Base-by-base conservation (phyloP, 2,113 vertebrate genomes). In the Hemichromis elongatus region DNA sequence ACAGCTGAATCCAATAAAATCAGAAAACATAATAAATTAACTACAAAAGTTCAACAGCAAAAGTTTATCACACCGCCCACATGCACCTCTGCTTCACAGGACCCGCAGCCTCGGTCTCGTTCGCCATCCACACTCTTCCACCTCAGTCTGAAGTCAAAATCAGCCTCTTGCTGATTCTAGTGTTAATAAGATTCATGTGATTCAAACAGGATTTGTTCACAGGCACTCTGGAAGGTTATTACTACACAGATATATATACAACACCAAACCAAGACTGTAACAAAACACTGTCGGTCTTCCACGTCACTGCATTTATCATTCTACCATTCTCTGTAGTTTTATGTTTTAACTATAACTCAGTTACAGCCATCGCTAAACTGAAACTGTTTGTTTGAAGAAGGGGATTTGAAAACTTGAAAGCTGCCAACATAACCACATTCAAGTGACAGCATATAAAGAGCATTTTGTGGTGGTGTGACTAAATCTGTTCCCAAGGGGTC, bases 291-390 rank as follows among this genome's bases (percentile, higher is more conserved):
- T 11, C 11, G 19, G 19, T 54, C 9, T 54, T 54, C n/a, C n/a
- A 10, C 52, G 2, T 24, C 19, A 45, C 42, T 54, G 9, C n/a
- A 11, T 11, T 54, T 5, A 54, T 9, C 5, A 21, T 54, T 54
- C 11, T 24, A 55, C 24, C n/a, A 24, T 55, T 55, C n/a, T n/a
- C 9, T 50, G 16, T n/a, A n/a, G n/a, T n/a, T n/a, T n/a, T n/a
- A n/a, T n/a, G n/a, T n/a, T n/a, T n/a, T n/a, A n/a, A n/a, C n/a
- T n/a, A n/a, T n/a, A n/a, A n/a, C n/a, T n/a, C n/a, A 54, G 12
- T 10, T 53, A n/a, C 19, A 53, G 19, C 2, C 52, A 0, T 21
- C 11, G 52, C 0, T 53, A 3, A 53, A 21, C 52, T 54, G 52
- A 54, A 54, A 54, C 53, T 24, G n/a, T 54, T 54, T 24, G 53